These are phyloP conservation scores for Drosophila bifasciata DNA, from an alignment of 1,140 invertebrate species.

Conservation along the genomic window DNA sequence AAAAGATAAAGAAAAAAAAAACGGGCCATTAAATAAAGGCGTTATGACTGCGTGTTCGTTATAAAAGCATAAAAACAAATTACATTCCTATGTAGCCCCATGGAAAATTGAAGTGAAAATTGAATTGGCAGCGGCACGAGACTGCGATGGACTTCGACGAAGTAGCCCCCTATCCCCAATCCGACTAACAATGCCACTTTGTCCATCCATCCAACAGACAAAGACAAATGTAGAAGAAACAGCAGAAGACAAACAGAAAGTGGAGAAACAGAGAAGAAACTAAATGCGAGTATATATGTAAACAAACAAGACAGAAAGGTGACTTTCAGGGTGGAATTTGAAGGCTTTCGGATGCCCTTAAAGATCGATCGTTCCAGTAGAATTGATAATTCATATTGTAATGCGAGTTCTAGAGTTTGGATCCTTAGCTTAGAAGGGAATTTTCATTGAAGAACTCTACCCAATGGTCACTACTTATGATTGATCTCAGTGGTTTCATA, in stretches of 20 bases:
- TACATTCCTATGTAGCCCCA: conserved; percentile 67
- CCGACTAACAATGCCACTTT: conserved; percentile 73
- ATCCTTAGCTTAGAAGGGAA: no score
- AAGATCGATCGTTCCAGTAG: no score
- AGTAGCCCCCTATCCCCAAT: conserved; percentile 25
- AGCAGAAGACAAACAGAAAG: conserved; percentile 36
- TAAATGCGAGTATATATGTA: conserved; percentile 51
- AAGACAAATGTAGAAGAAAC: conserved; percentile 29
- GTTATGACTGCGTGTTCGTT: conserved; percentile 35
- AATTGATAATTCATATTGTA: no score
- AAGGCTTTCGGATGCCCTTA: no score
- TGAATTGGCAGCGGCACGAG: conserved; percentile 75
- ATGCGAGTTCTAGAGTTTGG: no score
- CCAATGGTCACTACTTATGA: no score
- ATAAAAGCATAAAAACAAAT: conserved; percentile 68
- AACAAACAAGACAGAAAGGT: no score
- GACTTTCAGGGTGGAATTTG: no score
- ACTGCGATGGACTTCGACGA: conserved; percentile 39
- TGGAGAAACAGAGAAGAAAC: conserved; percentile 16
- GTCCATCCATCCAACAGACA: conserved; percentile 19
- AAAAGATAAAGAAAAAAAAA: conserved; percentile 3
- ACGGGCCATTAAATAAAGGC: conserved; percentile 17
- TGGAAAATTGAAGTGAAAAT: conserved; percentile 71
- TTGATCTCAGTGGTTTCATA: no score
- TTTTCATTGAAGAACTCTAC: no score